Conservation (phyloP, 2,113 vertebrate genomes). For the Percina caprodes region DNA sequence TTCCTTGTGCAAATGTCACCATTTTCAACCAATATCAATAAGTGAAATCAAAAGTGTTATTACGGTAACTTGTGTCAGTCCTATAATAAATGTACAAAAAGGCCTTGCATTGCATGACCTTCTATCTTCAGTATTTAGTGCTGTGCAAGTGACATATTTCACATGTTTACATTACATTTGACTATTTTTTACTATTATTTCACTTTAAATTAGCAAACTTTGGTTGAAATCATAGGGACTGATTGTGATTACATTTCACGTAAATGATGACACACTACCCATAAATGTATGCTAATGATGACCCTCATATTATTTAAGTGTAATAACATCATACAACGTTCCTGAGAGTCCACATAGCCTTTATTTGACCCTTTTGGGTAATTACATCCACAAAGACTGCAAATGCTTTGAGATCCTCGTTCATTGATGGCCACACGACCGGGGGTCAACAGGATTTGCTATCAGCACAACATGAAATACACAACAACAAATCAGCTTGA, state of each 20-base stretch:
- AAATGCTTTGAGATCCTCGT: neutral
- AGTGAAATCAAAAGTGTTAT: too few species aligned
- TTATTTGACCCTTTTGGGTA: constrained; percentile 3
- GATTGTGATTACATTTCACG: neutral
- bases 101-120: too few species aligned
- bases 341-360: neutral
- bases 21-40: neutral
- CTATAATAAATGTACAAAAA: too few species aligned
- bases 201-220: neutral
- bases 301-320: neutral
- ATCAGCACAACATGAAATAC: neutral
- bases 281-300: neutral
- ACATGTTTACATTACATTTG: too few species aligned
- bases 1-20: neutral
- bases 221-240: neutral
- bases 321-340: neutral
- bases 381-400: constrained; percentile 3
- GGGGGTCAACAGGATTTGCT: neutral
- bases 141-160: neutral
- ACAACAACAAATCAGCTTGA: neutral
- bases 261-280: neutral
- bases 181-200: too few species aligned
- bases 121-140: neutral
- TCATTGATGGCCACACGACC: constrained; percentile 32
- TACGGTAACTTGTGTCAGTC: too few species aligned